Conservation (phyloP, 2,888 invertebrate species). For the Phengaris arion region DNA sequence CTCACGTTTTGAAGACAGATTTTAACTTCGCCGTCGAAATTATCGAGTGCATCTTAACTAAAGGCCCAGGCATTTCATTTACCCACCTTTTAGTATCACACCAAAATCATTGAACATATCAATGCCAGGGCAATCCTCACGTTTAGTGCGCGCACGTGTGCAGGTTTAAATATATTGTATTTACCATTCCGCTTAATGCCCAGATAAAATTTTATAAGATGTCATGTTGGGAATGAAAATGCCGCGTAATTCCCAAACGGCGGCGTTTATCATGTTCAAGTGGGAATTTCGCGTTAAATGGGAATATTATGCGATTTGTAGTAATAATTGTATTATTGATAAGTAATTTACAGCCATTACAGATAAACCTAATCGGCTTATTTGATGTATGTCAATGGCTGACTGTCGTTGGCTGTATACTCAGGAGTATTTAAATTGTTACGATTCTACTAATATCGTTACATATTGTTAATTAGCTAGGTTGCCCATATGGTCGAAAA, state of each 20-base stretch:
- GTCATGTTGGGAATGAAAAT: slow-evolving; percentile 19
- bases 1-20: too few relatives aligned
- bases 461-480: too few relatives aligned
- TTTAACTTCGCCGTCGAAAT: too few relatives aligned
- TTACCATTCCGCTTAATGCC: slow-evolving; percentile 11
- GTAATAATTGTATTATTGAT: neutral
- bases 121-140: neutral
- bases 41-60: too few relatives aligned
- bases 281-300: neutral
- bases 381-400: too few relatives aligned
- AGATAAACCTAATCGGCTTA: too few relatives aligned
- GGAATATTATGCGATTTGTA: neutral
- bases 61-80: too few relatives aligned
- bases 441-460: too few relatives aligned
- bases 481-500: too few relatives aligned
- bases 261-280: neutral
- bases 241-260: neutral
- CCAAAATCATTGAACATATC: neutral
- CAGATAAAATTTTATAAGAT: slow-evolving; percentile 26
- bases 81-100: too few relatives aligned
- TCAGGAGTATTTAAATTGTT: too few relatives aligned
- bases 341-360: neutral
- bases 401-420: too few relatives aligned
- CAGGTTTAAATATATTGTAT: neutral
- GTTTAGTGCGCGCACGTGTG: neutral